Conservation (phyloP, 1,140 invertebrate species). For the Chionoecetes opilio region DNA sequence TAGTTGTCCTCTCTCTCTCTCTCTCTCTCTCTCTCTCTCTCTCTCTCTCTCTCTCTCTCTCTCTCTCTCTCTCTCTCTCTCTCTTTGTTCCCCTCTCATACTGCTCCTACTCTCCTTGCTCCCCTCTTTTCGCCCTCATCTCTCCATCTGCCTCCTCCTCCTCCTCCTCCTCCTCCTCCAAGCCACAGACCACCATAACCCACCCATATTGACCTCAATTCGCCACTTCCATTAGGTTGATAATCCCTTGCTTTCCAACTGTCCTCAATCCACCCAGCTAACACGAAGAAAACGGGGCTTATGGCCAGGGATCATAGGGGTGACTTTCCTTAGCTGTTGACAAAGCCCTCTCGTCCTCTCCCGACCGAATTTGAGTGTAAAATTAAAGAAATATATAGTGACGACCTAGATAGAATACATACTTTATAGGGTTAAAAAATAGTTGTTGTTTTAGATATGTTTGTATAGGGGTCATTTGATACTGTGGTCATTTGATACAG, state of each 20-base stretch:
- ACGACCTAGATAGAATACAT: background rate
- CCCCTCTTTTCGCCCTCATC: background rate
- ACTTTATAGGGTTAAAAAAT: background rate
- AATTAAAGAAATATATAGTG: constrained; percentile 22
- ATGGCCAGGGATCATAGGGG: background rate
- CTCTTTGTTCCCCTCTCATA: background rate
- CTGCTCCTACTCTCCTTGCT: background rate
- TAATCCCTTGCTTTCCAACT: background rate
- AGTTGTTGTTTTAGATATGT: background rate
- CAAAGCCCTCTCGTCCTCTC: background rate
- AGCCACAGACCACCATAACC: background rate
- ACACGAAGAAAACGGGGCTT: background rate
- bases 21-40: constrained; percentile 27
- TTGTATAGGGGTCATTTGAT: background rate
- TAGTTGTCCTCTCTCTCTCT: background rate
- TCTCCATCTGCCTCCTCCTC: background rate
- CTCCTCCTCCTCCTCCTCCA: background rate
- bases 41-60: background rate
- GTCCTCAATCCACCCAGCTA: background rate
- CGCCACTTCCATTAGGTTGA: background rate
- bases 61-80: background rate
- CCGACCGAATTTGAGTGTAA: background rate
- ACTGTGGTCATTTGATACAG: background rate
- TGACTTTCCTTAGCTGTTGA: background rate
- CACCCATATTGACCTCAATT: background rate